Conservation (phyloP, 2,888 invertebrate species). For the Prostheceraeus crozeri region DNA sequence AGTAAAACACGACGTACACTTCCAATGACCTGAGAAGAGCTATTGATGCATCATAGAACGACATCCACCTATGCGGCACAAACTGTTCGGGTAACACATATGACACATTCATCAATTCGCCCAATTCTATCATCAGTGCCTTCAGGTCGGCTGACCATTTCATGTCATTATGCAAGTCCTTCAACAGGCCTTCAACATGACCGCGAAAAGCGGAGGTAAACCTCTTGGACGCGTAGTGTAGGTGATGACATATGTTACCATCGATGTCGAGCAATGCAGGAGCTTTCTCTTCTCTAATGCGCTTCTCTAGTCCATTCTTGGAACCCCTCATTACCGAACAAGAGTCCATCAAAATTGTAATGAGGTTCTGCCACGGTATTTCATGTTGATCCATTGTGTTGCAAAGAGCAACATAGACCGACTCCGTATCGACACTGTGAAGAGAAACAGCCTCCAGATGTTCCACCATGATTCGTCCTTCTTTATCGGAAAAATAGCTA, state of each 20-base stretch:
- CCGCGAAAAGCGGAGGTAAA: slow-evolving; percentile 35
- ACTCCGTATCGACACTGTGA: slow-evolving; percentile 15
- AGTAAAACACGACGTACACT: slow-evolving; percentile 30
- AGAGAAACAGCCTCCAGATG: slow-evolving; percentile 14
- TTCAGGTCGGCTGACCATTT: slow-evolving; percentile 37
- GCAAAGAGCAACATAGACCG: background rate
- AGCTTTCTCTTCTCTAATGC: slow-evolving; percentile 23
- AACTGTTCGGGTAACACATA: slow-evolving; percentile 31
- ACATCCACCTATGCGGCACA: slow-evolving; percentile 39
- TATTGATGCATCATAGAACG: slow-evolving; percentile 34
- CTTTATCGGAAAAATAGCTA: slow-evolving; percentile 11
- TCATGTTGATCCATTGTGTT: background rate
- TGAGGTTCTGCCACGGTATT: slow-evolving; percentile 32
- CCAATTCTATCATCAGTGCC: slow-evolving; percentile 33
- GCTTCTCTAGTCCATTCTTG: slow-evolving; percentile 31
- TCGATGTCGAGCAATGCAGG: slow-evolving; percentile 39
- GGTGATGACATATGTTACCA: slow-evolving; percentile 40
- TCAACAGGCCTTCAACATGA: slow-evolving; percentile 30
- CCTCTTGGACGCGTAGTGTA: slow-evolving; percentile 38
- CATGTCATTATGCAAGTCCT: slow-evolving; percentile 39
- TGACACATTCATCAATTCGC: slow-evolving; percentile 29
- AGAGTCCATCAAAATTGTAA: slow-evolving; percentile 34
- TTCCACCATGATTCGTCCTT: slow-evolving; percentile 12
- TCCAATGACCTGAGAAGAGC: slow-evolving; percentile 1
- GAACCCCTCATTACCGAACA: slow-evolving; percentile 32